Evolutionary conservation across 1,140 invertebrate genomes (phyloP).

Genomic region (Pogonomyrmex californicus): DNA sequence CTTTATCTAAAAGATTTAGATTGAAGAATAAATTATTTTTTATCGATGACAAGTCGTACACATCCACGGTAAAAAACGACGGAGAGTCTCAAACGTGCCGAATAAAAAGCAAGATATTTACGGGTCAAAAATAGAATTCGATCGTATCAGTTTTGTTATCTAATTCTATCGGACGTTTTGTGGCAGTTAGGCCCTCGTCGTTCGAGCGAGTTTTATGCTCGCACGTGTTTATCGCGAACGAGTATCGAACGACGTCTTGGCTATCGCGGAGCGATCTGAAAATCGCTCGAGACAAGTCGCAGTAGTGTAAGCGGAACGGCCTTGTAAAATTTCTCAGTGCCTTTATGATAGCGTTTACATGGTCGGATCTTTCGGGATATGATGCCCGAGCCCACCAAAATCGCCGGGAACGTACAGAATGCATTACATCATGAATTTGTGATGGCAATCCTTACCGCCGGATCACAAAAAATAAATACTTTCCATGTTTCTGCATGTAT

Average conservation of each 20-base stretch:
- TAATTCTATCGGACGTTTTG: slow-evolving; percentile 44
- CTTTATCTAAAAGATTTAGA: not conserved
- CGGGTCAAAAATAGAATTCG: not conserved
- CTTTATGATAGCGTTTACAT: slow-evolving; percentile 42
- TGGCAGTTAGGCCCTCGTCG: slow-evolving; percentile 2
- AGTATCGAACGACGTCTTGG: slow-evolving; percentile 8
- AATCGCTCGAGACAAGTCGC: not conserved
- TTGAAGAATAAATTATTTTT: not conserved
- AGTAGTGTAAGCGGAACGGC: slow-evolving; percentile 9
- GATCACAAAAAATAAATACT: not conserved
- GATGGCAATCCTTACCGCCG: not conserved
- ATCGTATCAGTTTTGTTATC: slow-evolving; percentile 26
- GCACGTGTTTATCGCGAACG: slow-evolving; percentile 21
- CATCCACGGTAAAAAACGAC: not conserved
- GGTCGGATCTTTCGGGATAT: not conserved
- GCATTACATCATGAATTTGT: slow-evolving; percentile 33
- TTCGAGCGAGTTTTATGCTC: slow-evolving; percentile 14
- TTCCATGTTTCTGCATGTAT: not conserved
- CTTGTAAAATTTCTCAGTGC: slow-evolving; percentile 24
- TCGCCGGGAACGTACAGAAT: slow-evolving; percentile 20
- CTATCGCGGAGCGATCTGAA: slow-evolving; percentile 1
- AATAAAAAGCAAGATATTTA: slow-evolving; percentile 15
- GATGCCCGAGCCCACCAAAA: slow-evolving; percentile 30
- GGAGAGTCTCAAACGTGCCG: not conserved
- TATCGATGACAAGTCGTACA: not conserved